phyloP scores from a whole-genome alignment of 2,888 invertebrate genomes.

The Clanis bilineata region DNA sequence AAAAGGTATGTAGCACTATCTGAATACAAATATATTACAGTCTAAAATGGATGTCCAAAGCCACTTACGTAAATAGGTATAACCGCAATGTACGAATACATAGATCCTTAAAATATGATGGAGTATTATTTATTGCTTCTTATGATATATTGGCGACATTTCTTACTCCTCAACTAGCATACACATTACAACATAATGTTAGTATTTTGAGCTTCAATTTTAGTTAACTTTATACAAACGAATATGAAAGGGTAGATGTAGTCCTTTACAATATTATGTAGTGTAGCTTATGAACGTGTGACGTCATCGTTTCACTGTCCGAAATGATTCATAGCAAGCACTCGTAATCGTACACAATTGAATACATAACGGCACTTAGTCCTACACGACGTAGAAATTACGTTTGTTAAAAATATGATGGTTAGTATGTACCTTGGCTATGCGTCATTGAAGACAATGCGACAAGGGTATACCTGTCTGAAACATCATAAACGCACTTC shows the following conservation, averaged over 20 bases:
- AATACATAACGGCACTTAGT: conserved; percentile 31
- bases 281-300: neutral
- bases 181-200: conserved; percentile 58
- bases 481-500: conserved; percentile 60
- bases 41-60: conserved; percentile 30
- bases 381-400: conserved; percentile 34
- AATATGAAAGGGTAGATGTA: conserved; percentile 20
- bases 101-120: conserved; percentile 43
- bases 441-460: conserved; percentile 43
- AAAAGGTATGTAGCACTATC: conserved; percentile 38
- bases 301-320: neutral
- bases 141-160: conserved; percentile 66
- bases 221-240: conserved; percentile 44
- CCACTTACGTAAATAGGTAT: conserved; percentile 35
- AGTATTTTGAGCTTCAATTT: conserved; percentile 61
- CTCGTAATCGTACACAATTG: conserved; percentile 24
- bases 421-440: conserved; percentile 37
- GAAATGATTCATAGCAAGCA: neutral
- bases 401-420: conserved; percentile 16
- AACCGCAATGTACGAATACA: conserved; percentile 37
- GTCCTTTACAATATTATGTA: neutral
- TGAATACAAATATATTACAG: conserved; percentile 32
- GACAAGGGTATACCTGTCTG: conserved; percentile 39
- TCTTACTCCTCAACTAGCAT: conserved; percentile 58
- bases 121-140: conserved; percentile 68